phyloP scores from a whole-genome alignment of 2,888 invertebrate species.

The Brachyptera putata region DNA sequence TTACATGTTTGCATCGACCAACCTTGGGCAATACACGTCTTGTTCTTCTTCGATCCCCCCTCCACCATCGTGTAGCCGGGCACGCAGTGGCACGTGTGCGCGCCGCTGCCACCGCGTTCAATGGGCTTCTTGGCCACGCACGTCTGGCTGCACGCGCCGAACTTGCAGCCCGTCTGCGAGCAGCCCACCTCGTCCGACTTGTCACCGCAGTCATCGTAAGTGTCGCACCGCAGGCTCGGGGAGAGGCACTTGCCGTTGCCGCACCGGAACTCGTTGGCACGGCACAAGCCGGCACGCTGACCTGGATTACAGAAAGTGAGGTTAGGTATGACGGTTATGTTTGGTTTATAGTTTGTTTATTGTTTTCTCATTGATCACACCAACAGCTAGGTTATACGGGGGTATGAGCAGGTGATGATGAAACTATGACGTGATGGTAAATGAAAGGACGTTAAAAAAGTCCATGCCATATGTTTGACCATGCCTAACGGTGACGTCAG shows the following conservation, averaged over 20 bases:
- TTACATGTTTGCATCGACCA: no score
- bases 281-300: conserved; percentile 23
- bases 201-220: conserved; percentile 42
- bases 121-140: conserved; percentile 62
- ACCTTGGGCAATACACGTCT: conserved; percentile 41
- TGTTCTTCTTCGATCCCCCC: conserved; percentile 36
- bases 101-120: conserved; percentile 51
- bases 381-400: no score
- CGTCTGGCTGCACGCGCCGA: conserved; percentile 73
- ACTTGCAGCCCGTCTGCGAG: conserved; percentile 51
- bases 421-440: no score
- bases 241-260: conserved; percentile 41
- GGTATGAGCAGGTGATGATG: no score
- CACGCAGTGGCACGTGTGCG: conserved; percentile 58
- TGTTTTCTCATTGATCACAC: no score
- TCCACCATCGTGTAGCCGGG: conserved; percentile 54
- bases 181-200: conserved; percentile 46
- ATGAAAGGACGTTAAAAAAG: no score
- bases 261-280: conserved; percentile 39
- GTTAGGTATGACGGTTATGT: no score
- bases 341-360: no score
- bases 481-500: no score
- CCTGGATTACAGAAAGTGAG: conserved; percentile 8
- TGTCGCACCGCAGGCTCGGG: conserved; percentile 39
- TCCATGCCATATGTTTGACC: no score